Evolutionary conservation across 2,888 invertebrate genomes (phyloP).

Genomic region (Microplitis deprimator): DNA sequence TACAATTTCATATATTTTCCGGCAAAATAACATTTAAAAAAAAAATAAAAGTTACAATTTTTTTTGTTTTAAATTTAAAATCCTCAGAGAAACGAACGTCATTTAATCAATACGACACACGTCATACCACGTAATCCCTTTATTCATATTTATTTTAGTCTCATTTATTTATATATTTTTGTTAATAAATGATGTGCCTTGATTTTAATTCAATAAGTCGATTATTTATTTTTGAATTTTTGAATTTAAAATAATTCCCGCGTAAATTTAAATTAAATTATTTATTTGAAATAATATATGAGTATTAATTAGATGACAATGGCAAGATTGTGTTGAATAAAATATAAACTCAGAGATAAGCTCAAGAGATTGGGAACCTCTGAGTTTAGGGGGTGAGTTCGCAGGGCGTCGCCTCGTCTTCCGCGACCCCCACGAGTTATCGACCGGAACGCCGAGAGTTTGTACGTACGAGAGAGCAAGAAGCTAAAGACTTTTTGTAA

Average conservation of each 20-base stretch:
- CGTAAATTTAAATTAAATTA: too few relatives aligned
- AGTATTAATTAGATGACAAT: too few relatives aligned
- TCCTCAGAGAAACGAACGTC: background rate
- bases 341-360: slow-evolving; percentile 6
- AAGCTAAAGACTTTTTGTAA: slow-evolving; percentile 21
- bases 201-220: too few relatives aligned
- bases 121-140: slow-evolving; percentile 15
- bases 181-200: background rate
- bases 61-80: background rate
- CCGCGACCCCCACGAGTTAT: slow-evolving; percentile 69
- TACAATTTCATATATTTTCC: too few relatives aligned
- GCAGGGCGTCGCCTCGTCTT: slow-evolving; percentile 71
- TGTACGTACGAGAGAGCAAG: slow-evolving; percentile 11
- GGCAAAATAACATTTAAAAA: too few relatives aligned
- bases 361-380: slow-evolving; percentile 65
- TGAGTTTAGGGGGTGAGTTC: slow-evolving; percentile 62
- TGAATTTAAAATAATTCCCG: too few relatives aligned
- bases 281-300: too few relatives aligned
- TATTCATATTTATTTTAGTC: background rate
- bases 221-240: too few relatives aligned
- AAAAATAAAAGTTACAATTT: too few relatives aligned
- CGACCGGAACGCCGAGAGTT: slow-evolving; percentile 57
- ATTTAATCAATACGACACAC: slow-evolving; percentile 5
- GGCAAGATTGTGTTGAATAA: background rate
- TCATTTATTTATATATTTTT: background rate